Evolutionary conservation across 1,140 invertebrate genomes (phyloP), one percentile per base, ranked within the genome.

Genomic region (Lepidurus apus): DNA sequence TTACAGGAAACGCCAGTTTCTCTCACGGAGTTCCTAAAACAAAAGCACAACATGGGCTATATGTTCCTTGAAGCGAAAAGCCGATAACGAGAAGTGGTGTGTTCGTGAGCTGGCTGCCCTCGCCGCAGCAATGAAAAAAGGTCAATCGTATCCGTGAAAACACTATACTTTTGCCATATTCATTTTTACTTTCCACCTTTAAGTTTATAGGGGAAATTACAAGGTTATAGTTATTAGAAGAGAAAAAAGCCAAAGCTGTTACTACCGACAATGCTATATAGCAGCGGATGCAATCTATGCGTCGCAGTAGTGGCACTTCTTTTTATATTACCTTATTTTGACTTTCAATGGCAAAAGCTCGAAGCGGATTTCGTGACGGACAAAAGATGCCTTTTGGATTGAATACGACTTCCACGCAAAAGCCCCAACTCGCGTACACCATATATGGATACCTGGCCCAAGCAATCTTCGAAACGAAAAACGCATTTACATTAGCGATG

Each of bases 71-170:
- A 21, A 17, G 21, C n/a, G 53, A 65, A 65, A 65, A 65, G 53
- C 53, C 53, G 53, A 65, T 65, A 21, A 65, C 53, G 53, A 65
- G 53, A 65, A 65, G n/a, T 65, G 53, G 17, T 65, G 17, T 65
- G 34, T 65, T n/a, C 17, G 53, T 65, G 53, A n/a, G 53, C 53
- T 65, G 53, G n/a, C n/a, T 13, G 47, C 11, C 26, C 2, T 5
- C 13, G 7, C 13, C n/a, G 7, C 53, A 0, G 53, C 53, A 65
- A 65, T 21, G 53, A 65, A 34, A 34, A 34, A 34, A 65, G 53
- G n/a, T 65, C 53, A 65, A 65, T 21, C 13, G 7, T 65, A 21
- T 65, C 53, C 53, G 53, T 65, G 10, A 65, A 65, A 65, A 65
- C 53, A 65, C 53, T 65, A n/a, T 65, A 65, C 47, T 7, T 13